Conservation (phyloP, 2,888 invertebrate species). For the Rhamphomyia laevipes region DNA sequence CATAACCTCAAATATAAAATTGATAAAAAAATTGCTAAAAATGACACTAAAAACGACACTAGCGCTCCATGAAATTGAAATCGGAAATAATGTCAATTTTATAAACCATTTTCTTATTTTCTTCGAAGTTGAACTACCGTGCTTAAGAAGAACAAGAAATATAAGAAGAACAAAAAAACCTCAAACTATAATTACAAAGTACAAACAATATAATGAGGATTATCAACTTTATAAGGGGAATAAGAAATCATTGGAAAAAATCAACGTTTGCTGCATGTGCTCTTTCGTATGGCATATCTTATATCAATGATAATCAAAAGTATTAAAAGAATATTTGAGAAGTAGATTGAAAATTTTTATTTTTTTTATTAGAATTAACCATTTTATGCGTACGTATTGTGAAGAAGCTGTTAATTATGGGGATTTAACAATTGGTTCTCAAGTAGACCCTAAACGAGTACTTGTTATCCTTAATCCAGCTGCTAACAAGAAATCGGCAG, state of each 20-base stretch:
- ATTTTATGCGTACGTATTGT: constrained; percentile 70
- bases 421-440: constrained; percentile 46
- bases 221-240: background rate
- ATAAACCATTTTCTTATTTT: no score
- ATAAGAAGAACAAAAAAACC: no score
- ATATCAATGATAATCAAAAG: constrained; percentile 60
- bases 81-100: no score
- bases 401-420: constrained; percentile 64
- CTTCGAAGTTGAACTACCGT: no score
- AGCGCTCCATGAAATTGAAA: no score
- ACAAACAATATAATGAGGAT: background rate
- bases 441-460: constrained; percentile 54
- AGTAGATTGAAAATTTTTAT: constrained; percentile 8
- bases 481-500: constrained; percentile 60
- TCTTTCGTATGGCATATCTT: constrained; percentile 57
- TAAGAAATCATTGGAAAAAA: constrained; percentile 72
- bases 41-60: no score
- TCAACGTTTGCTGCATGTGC: constrained; percentile 56
- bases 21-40: no score
- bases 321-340: constrained; percentile 38
- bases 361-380: constrained; percentile 48
- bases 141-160: no score
- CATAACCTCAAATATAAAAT: no score
- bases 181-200: no score
- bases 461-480: constrained; percentile 87